Evolutionary conservation across 2,797 vertebrate genomes (phyloP), one percentile per base, ranked within the genome.

Genomic region (Myotis myotis): DNA sequence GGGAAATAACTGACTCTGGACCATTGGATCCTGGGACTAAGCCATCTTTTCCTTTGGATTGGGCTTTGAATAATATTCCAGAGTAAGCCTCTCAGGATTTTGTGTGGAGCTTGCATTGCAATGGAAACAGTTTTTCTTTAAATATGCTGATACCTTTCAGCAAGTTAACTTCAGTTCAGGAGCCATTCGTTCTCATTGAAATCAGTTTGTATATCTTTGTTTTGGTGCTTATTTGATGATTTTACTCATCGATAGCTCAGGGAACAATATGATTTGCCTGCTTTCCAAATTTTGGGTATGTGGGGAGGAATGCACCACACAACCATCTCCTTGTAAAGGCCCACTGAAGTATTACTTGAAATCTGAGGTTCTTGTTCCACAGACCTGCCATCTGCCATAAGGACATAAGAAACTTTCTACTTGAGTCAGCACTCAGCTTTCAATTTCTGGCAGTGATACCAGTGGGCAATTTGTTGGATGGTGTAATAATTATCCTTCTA

Each of bases 141-240:
- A 90, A 76, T 55, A 80, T 51, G 89, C 20, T 79, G 10, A 66
- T 51, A 62, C 55, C 33, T 83, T 84, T 72, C 55, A 44, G 17
- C 72, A 38, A 70, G 17, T 5, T 51, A 44, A 66, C 47, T 49
- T 83, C 22, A 30, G 53, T 36, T 41, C 33, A 10, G 60, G 28
- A 49, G 20, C 36, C 20, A 20, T 81, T 68, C 19, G 66, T 91
- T 88, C 38, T 72, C 44, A 6, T 38, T 87, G 85, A 87, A 28
- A 78, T 85, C 41, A 92, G 11, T 97, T 95, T 92, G 76, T 95
- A 66, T 94, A 33, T 78, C 53, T 62, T 86, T 91, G 53, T 89
- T 96, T 96, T 68, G 49, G 51, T 86, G 55, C 30, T 19, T 47
- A 2, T 90, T 92, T 78, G 70, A 93, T 94, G 76, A 96, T 96